Evolutionary conservation across 1,140 invertebrate species (phyloP), one percentile per base, ranked within the genome.

Genomic region (Cyclina sinensis): DNA sequence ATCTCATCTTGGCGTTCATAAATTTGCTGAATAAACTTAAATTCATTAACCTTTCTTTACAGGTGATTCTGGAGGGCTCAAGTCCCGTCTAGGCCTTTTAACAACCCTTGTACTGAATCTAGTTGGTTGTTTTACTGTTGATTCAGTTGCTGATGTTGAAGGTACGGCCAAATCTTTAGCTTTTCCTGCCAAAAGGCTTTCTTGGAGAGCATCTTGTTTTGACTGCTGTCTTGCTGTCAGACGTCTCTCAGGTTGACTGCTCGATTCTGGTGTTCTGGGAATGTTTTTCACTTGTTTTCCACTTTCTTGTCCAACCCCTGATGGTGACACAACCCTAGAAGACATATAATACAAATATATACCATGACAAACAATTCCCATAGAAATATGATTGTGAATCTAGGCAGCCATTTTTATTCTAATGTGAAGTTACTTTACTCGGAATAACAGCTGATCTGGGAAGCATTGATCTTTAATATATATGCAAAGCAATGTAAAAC

Each of bases 1-100:
- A n/a, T n/a, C n/a, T n/a, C n/a, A n/a, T n/a, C n/a, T n/a, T n/a
- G n/a, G n/a, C n/a, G n/a, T n/a, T n/a, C n/a, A n/a, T n/a, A n/a
- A n/a, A n/a, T n/a, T n/a, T n/a, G n/a, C n/a, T n/a, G n/a, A n/a
- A n/a, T n/a, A n/a, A n/a, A n/a, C n/a, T n/a, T n/a, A n/a, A n/a
- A n/a, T n/a, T n/a, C n/a, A n/a, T n/a, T n/a, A n/a, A 43, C 91
- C 89, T 87, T 93, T 93, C 65, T 93, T 93, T 12, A 90, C 90
- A 21, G 92, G 92, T 24, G 92, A 93, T 46, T 89, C 89, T 27
- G 92, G 92, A 16, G 92, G 92, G 65, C 92, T 93, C 0, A 90
- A 70, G 74, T 93, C 92, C 57, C 92, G 87, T 82, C 87, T 89
- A 35, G 92, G 92, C 78, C 87, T 91, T 89, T 90, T 92, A 1